Percentiles rank a stretch among this genome's conserved stretches.
phyloP scores from a whole-genome alignment of 2,888 invertebrate genomes.

The Philereme transversata region DNA sequence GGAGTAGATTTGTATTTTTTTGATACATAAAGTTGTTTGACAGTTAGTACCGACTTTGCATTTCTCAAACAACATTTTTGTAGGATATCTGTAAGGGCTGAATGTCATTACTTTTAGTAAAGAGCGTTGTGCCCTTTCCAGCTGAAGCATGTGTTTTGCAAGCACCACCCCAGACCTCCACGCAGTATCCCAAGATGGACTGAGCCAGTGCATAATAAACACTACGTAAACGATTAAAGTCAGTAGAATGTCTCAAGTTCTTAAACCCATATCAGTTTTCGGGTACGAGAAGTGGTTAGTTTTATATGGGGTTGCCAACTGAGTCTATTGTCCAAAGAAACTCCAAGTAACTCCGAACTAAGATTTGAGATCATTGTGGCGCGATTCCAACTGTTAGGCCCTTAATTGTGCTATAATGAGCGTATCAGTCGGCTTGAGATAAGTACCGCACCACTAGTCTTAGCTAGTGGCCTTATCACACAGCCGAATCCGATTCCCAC shows the following conservation, averaged over 20 bases:
- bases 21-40: neutral
- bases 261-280: neutral
- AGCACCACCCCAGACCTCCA: neutral
- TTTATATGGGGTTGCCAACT: neutral
- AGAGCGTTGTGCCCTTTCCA: neutral
- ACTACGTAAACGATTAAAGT: no score
- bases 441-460: no score
- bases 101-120: neutral
- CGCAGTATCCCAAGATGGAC: neutral
- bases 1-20: neutral
- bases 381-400: no score
- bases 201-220: neutral
- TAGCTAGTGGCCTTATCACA: no score
- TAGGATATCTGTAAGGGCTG: conserved; percentile 3
- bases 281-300: neutral
- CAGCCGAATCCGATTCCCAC: no score
- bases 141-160: neutral
- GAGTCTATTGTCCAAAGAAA: no score
- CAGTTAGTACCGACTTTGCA: neutral
- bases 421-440: no score
- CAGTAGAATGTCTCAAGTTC: no score
- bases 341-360: no score
- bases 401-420: no score
- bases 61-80: neutral
- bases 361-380: no score